These are phyloP conservation scores for Spizaetus ornatus DNA, from an alignment of 2,113 vertebrate species.

Conservation along the genomic window DNA sequence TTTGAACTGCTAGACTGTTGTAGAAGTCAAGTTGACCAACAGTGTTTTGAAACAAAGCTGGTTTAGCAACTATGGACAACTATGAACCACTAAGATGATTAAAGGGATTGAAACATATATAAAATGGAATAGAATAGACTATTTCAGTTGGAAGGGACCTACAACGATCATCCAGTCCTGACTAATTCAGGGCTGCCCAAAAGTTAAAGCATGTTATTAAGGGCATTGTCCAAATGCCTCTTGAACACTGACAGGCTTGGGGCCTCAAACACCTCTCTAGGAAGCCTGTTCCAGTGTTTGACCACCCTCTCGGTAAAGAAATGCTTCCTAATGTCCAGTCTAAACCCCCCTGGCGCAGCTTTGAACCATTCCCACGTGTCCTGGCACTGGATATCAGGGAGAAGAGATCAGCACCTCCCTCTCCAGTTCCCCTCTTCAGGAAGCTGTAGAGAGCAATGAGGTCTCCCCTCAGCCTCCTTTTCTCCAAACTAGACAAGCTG, in stretches of 20 bases:
- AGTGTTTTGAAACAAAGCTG: not conserved
- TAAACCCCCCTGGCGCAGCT: not conserved
- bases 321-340: not conserved
- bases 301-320: not conserved
- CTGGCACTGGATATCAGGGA: not conserved
- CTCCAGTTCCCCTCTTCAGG: too few species aligned
- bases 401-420: not conserved
- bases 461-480: not conserved
- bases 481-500: not conserved
- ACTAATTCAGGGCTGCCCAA: not conserved
- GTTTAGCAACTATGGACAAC: not conserved
- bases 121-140: not conserved
- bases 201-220: not conserved
- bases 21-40: not conserved
- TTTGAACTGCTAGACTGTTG: not conserved
- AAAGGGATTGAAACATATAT: not conserved
- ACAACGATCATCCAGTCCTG: not conserved
- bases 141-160: not conserved
- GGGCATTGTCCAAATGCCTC: not conserved
- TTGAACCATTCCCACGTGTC: not conserved
- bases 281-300: not conserved
- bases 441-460: not conserved
- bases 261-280: not conserved
- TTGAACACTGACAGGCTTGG: not conserved
- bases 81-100: not conserved